A percentile compares a stretch with the other conserved stretches of the same genome.
phyloP scores from a whole-genome alignment of 2,797 vertebrate species.

The Syngnathus acus region DNA sequence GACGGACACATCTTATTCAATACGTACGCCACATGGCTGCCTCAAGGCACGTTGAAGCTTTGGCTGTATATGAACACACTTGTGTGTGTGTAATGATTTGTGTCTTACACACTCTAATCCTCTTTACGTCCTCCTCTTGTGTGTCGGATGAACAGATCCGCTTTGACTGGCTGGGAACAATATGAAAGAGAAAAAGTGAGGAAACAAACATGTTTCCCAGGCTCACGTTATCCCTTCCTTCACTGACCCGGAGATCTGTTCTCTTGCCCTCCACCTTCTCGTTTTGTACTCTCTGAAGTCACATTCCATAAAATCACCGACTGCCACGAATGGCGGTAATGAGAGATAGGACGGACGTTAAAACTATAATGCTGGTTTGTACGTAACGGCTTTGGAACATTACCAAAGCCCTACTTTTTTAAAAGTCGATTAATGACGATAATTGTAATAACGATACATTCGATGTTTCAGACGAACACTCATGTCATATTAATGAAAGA shows the following conservation, averaged over 20 bases:
- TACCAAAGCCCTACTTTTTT: too few relatives aligned
- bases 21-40: conserved; percentile 38
- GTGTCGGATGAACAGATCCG: conserved; percentile 54
- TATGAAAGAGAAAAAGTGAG: conserved; percentile 34
- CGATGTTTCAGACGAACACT: too few relatives aligned
- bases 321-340: background rate
- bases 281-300: conserved; percentile 42
- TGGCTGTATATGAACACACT: conserved; percentile 10
- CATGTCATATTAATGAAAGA: too few relatives aligned
- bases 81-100: conserved; percentile 37
- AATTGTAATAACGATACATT: too few relatives aligned
- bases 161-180: conserved; percentile 56
- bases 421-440: too few relatives aligned
- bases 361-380: background rate
- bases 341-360: background rate
- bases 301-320: conserved; percentile 26
- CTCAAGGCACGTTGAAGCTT: conserved; percentile 37
- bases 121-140: conserved; percentile 52
- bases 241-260: conserved; percentile 45
- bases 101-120: conserved; percentile 63
- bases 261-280: conserved; percentile 26
- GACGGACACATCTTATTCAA: conserved; percentile 57
- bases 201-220: conserved; percentile 68
- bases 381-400: background rate
- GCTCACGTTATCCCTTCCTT: conserved; percentile 63